phyloP scores from a whole-genome alignment of 1,140 invertebrate species.

The Solenopsis invicta region DNA sequence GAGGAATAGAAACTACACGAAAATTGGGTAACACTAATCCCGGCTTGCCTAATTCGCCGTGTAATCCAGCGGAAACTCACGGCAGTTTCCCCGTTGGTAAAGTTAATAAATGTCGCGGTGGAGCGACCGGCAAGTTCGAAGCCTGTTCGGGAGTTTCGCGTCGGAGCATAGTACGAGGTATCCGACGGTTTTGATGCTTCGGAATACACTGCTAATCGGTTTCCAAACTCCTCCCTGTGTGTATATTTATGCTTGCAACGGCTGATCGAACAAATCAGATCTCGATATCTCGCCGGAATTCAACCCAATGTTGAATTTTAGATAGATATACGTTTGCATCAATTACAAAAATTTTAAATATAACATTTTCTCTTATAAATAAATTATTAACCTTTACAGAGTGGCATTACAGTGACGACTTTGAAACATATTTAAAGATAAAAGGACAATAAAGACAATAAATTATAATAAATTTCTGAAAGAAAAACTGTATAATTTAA shows the following conservation, averaged over 20 bases:
- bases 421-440: too few species aligned
- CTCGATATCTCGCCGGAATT: constrained; percentile 45
- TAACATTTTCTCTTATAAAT: neutral
- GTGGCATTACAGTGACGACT: too few species aligned
- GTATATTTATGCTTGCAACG: constrained; percentile 39
- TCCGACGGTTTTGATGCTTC: constrained; percentile 76
- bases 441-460: too few species aligned
- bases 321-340: neutral
- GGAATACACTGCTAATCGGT: constrained; percentile 78
- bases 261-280: constrained; percentile 70
- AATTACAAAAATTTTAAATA: neutral
- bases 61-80: constrained; percentile 70
- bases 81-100: constrained; percentile 50
- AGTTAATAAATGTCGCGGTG: constrained; percentile 76
- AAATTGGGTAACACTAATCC: constrained; percentile 64
- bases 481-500: too few species aligned
- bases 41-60: constrained; percentile 83
- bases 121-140: constrained; percentile 67
- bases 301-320: neutral
- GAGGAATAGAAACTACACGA: constrained; percentile 31
- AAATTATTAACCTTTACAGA: neutral
- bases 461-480: too few species aligned
- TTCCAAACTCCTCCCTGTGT: constrained; percentile 73
- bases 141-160: constrained; percentile 69
- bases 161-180: constrained; percentile 63